A percentile compares a stretch with the other conserved stretches of the same genome.
Evolutionary conservation across 2,797 vertebrate species (phyloP).

Genomic region (Petrocephalus sullivani): DNA sequence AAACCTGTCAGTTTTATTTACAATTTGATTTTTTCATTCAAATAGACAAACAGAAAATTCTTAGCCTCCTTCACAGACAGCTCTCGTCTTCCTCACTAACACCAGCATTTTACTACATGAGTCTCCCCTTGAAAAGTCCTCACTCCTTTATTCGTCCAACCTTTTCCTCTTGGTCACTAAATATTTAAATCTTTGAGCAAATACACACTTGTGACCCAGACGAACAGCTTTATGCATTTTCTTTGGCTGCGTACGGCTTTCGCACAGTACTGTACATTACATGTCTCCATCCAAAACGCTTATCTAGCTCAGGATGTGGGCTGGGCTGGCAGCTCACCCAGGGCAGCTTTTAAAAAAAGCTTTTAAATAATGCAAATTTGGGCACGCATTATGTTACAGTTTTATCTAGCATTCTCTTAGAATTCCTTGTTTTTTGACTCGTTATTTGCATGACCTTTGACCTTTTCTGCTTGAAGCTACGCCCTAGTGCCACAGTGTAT

Average conservation of each 20-base stretch:
- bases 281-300: background rate
- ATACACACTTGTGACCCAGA: background rate
- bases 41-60: background rate
- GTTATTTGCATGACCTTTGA: background rate
- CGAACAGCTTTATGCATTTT: background rate
- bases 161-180: background rate
- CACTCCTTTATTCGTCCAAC: background rate
- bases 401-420: background rate
- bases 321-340: background rate
- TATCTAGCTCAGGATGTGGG: background rate
- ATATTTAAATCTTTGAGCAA: background rate
- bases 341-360: background rate
- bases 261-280: background rate
- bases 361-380: background rate
- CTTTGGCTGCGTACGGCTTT: background rate
- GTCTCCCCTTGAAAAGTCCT: background rate
- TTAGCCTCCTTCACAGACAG: background rate
- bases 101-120: background rate
- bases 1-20: background rate
- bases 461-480: constrained; percentile 67
- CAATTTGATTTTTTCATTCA: background rate
- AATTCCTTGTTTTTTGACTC: background rate
- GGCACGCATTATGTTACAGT: background rate
- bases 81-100: background rate
- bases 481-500: constrained; percentile 84